phyloP scores from a whole-genome alignment of 2,888 invertebrate species.

The Drosophila diplacantha region DNA sequence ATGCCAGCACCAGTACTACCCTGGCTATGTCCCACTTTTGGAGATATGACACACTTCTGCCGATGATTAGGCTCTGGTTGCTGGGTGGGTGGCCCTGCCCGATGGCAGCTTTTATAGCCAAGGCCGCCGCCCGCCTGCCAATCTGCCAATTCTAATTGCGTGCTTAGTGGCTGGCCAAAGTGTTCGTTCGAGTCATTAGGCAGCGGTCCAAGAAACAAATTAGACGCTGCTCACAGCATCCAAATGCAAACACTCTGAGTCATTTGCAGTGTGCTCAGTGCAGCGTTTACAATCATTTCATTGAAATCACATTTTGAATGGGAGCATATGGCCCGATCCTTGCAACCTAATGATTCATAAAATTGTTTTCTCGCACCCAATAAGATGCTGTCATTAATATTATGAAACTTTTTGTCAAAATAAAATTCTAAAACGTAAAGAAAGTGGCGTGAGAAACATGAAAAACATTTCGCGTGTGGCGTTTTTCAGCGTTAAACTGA shows the following conservation, averaged over 20 bases:
- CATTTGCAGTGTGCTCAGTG: slow-evolving; percentile 49
- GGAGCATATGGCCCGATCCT: slow-evolving; percentile 26
- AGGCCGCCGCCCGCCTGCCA: slow-evolving; percentile 45
- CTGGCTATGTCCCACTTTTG: slow-evolving; percentile 4
- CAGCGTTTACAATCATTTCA: slow-evolving; percentile 39
- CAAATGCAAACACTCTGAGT: slow-evolving; percentile 46
- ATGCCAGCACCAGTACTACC: neutral
- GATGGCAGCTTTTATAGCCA: slow-evolving; percentile 4
- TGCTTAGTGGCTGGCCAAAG: slow-evolving; percentile 43
- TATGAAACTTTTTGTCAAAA: slow-evolving; percentile 34
- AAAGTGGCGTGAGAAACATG: slow-evolving; percentile 22
- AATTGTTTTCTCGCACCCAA: slow-evolving; percentile 43
- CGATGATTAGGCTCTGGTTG: slow-evolving; percentile 25
- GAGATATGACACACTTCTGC: slow-evolving; percentile 38
- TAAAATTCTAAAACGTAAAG: slow-evolving; percentile 10
- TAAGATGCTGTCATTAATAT: slow-evolving; percentile 38
- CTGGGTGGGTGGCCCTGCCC: slow-evolving; percentile 6
- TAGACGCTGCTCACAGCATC: slow-evolving; percentile 54
- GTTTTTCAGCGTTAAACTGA: slow-evolving; percentile 29
- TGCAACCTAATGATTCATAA: slow-evolving; percentile 61
- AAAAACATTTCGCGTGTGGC: slow-evolving; percentile 38
- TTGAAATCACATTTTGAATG: slow-evolving; percentile 22
- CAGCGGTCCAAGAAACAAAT: slow-evolving; percentile 32
- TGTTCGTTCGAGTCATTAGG: slow-evolving; percentile 52
- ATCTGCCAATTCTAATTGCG: slow-evolving; percentile 43